phyloP scores from a whole-genome alignment of 2,113 vertebrate genomes.

The Hypomesus transpacificus region DNA sequence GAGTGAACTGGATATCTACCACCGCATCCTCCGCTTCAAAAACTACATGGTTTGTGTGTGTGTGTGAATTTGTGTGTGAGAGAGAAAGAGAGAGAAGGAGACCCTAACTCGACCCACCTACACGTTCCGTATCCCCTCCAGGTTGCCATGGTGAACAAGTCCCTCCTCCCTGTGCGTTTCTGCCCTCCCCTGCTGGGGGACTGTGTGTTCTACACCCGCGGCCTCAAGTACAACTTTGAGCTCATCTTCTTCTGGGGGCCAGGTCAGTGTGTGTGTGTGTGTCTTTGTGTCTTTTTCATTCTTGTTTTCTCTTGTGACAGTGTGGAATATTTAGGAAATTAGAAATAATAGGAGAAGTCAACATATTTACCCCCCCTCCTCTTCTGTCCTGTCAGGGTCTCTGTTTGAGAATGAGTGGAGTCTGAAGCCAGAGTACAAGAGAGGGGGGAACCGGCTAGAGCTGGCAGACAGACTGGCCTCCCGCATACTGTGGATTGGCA shows the following conservation, averaged over 20 bases:
- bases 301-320: too few relatives aligned
- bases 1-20: constrained; percentile 92
- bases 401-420: constrained; percentile 98
- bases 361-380: background rate
- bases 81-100: background rate
- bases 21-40: constrained; percentile 97
- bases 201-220: constrained; percentile 87
- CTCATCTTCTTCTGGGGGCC: constrained; percentile 99
- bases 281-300: background rate
- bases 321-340: too few relatives aligned
- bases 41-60: constrained; percentile 88
- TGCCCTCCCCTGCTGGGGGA: constrained; percentile 83
- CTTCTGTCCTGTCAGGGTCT: constrained; percentile 70
- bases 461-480: constrained; percentile 89
- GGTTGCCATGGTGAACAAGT: constrained; percentile 96
- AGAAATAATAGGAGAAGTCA: background rate
- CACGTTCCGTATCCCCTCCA: constrained; percentile 18
- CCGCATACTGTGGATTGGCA: constrained; percentile 94
- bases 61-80: background rate
- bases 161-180: constrained; percentile 90
- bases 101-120: constrained; percentile 12
- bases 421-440: constrained; percentile 91
- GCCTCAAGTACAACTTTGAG: constrained; percentile 98
- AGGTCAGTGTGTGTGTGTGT: constrained; percentile 57
- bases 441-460: constrained; percentile 87